Evolutionary conservation across 2,113 vertebrate genomes (phyloP).

Genomic region (Trochalopteron elliotii): DNA sequence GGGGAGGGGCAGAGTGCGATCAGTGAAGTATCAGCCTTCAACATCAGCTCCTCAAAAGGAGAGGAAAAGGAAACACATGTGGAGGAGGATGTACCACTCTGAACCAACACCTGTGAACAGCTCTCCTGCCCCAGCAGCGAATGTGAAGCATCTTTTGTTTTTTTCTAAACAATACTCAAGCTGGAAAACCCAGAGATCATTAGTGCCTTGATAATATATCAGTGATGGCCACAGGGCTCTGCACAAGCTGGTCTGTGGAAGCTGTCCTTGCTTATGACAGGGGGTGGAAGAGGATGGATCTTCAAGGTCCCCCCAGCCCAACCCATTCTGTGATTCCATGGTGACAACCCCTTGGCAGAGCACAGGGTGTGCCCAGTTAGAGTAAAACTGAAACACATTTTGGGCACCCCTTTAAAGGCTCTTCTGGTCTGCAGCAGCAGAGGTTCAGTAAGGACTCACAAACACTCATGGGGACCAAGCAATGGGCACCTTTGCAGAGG

Average conservation of each 20-base stretch:
- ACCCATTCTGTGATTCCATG: background rate
- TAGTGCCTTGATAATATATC: background rate
- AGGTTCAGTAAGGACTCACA: background rate
- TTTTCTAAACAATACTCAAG: background rate
- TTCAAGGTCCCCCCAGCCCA: background rate
- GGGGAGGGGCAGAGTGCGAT: slow-evolving; percentile 4
- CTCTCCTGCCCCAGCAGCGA: background rate
- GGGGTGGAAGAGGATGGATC: background rate
- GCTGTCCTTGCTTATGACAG: background rate
- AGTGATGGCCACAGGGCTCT: background rate
- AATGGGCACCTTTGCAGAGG: background rate
- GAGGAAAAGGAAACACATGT: background rate
- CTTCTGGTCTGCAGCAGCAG: background rate
- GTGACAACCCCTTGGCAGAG: background rate
- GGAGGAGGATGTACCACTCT: background rate
- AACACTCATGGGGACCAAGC: background rate
- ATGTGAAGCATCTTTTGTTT: background rate
- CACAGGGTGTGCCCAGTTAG: background rate
- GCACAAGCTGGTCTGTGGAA: background rate
- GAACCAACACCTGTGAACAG: background rate
- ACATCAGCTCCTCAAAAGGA: slow-evolving; percentile 19
- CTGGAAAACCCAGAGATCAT: background rate
- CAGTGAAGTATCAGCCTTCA: background rate
- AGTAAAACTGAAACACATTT: background rate
- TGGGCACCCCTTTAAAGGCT: background rate